Evolutionary conservation across 1,140 invertebrate species (phyloP).

Genomic region (Pemphigus obesinymphae): DNA sequence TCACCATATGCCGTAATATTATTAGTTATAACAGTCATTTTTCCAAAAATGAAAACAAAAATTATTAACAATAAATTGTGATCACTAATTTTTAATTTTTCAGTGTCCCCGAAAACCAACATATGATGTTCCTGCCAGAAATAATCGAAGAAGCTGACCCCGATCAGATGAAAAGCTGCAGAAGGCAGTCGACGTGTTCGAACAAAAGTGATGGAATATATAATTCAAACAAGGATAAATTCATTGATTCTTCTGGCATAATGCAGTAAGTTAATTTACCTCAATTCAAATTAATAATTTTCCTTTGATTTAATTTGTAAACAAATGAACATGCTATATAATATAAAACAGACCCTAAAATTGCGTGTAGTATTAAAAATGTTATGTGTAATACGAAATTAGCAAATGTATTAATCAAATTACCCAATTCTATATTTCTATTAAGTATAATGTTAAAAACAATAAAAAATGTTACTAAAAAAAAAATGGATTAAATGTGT

Average conservation of each 20-base stretch:
- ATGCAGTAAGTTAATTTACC: constrained; percentile 48
- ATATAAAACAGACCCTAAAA: too few species aligned
- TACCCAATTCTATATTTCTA: too few species aligned
- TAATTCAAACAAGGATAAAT: neutral
- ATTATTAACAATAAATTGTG: neutral
- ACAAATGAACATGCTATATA: too few species aligned
- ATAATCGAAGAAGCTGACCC: constrained; percentile 58
- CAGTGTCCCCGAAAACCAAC: constrained; percentile 61
- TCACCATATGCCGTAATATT: constrained; percentile 60
- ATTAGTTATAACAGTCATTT: neutral
- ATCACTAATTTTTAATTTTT: neutral
- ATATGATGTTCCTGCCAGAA: constrained; percentile 59
- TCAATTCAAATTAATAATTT: neutral
- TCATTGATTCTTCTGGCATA: neutral
- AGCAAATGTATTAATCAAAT: too few species aligned
- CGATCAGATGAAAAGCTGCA: constrained; percentile 45
- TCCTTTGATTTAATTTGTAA: too few species aligned
- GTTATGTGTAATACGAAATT: too few species aligned
- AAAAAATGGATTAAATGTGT: too few species aligned
- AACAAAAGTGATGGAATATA: neutral
- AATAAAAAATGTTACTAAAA: too few species aligned
- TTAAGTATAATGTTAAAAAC: too few species aligned
- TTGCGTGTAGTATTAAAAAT: too few species aligned
- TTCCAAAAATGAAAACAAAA: neutral
- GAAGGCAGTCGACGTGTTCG: constrained; percentile 1